phyloP scores from a whole-genome alignment of 2,888 invertebrate species.

The Cactoblastis cactorum region DNA sequence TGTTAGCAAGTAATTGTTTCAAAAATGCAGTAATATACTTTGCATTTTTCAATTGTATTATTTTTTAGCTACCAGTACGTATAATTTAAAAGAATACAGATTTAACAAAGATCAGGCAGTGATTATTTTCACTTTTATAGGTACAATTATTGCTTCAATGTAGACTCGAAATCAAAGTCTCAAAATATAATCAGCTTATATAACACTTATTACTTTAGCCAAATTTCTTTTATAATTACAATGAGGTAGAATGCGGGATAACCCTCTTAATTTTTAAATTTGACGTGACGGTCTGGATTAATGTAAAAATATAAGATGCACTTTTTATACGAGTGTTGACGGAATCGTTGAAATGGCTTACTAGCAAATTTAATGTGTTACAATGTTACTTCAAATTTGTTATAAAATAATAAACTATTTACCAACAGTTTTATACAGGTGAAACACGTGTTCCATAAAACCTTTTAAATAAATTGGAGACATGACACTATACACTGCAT shows the following conservation, averaged over 20 bases:
- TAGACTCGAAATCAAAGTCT: constrained; percentile 43
- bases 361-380: no score
- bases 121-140: constrained; percentile 32
- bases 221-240: constrained; percentile 66
- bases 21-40: background rate
- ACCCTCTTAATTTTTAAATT: constrained; percentile 54
- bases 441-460: constrained; percentile 6
- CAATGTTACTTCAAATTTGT: no score
- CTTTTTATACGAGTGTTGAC: background rate
- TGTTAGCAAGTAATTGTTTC: background rate
- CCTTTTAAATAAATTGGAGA: background rate
- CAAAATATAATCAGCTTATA: constrained; percentile 46
- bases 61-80: constrained; percentile 9
- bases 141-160: constrained; percentile 63
- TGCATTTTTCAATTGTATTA: background rate
- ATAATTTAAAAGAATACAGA: constrained; percentile 20
- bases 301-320: constrained; percentile 15
- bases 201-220: constrained; percentile 64
- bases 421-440: background rate
- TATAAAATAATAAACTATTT: no score
- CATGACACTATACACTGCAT: constrained; percentile 20
- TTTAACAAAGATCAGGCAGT: constrained; percentile 52
- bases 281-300: constrained; percentile 58
- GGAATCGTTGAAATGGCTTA: no score
- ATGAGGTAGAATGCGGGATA: constrained; percentile 73